Evolutionary conservation across 2,888 invertebrate species (phyloP).

Genomic region (Drosophila subsilvestris): DNA sequence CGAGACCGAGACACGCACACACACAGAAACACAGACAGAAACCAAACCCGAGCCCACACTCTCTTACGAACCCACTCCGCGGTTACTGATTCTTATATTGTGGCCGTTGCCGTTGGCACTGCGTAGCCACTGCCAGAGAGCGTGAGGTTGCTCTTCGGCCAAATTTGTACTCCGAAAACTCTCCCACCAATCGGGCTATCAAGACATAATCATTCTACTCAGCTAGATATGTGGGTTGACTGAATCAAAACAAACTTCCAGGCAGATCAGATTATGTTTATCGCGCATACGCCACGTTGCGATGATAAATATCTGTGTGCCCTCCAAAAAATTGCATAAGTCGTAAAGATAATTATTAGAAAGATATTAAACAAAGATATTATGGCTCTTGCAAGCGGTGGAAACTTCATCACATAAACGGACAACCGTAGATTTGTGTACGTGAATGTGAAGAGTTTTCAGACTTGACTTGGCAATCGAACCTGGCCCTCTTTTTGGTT

Average conservation of each 20-base stretch:
- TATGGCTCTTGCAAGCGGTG: background rate
- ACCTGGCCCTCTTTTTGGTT: background rate
- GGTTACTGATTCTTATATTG: constrained; percentile 23
- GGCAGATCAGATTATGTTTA: background rate
- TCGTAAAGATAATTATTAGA: background rate
- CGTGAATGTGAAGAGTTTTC: too few relatives aligned
- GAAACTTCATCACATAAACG: too few relatives aligned
- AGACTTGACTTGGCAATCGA: background rate
- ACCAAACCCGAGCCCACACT: constrained; percentile 2
- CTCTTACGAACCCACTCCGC: constrained; percentile 5
- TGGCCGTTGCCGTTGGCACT: background rate
- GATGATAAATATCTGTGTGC: background rate
- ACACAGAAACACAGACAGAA: too few relatives aligned
- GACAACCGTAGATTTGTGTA: background rate
- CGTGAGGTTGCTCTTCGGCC: background rate
- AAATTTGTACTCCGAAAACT: background rate
- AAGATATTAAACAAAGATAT: too few relatives aligned
- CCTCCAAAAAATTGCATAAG: background rate
- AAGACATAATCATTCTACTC: background rate
- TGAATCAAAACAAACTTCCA: background rate
- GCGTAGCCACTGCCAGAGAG: background rate
- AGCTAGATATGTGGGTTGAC: background rate
- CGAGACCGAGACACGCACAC: background rate
- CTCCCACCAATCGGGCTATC: background rate
- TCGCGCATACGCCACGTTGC: constrained; percentile 21